Evolutionary conservation across 2,113 vertebrate genomes (phyloP), one percentile per base, ranked within the genome.

Genomic region (Zosterops pallidus): DNA sequence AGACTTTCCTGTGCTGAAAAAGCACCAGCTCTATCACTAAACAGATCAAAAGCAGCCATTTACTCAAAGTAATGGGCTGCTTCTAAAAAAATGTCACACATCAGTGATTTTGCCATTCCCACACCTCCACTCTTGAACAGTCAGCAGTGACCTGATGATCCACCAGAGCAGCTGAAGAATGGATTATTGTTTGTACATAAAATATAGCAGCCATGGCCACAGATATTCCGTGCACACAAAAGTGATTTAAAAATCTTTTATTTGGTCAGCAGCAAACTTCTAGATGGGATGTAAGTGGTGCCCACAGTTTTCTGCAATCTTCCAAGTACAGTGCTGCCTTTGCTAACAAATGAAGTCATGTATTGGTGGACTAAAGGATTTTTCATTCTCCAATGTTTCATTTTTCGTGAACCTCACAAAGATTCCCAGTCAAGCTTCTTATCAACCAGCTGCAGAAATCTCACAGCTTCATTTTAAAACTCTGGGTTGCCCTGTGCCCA

Each of bases 361-460:
- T 25, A 84, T 46, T 77, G 41, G 71, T 33, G 65, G 59, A 83
- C 78, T 44, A 82, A 91, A 83, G 93, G 77, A 83, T 93, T 97
- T 92, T 49, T 87, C 74, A 82, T 89, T 92, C 85, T 96, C 79
- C 70, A 86, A 62, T 83, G 78, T 96, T 94, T 92, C 83, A 68
- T 52, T 95, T 95, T 89, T 88, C 77, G 86, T 49, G 71, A 91
- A 93, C 26, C 83, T 86, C 83, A 68, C 63, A 64, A 93, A 94
- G 70, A 67, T 80, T 92, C 83, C 80, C 77, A 76, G 76, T 47
- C 7, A 1, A 94, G 89, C 57, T 75, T 80, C 96, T 96, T 97
- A 97, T 96, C 94, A 91, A 80, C 42, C 57, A 78, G 75, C 57
- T 91, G 65, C 94, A 97, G 93, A 70, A 92, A 93, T 78, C 62